Percentiles rank a stretch among this genome's conserved stretches.
Evolutionary conservation across 2,888 invertebrate species (phyloP).

Genomic region (Blastobasis lacticolella): DNA sequence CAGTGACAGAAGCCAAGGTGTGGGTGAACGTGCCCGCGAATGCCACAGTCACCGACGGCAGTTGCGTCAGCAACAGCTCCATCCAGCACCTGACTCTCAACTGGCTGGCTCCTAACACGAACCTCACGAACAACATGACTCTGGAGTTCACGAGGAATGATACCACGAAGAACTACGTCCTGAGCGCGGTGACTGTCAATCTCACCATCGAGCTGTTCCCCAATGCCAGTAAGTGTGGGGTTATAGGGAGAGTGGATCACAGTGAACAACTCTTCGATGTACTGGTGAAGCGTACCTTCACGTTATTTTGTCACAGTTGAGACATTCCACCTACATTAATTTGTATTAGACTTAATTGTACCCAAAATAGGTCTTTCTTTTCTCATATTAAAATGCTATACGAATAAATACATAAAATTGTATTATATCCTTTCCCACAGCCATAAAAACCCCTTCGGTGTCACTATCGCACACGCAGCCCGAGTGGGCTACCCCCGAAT

Average conservation of each 20-base stretch:
- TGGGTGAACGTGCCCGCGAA: conserved; percentile 46
- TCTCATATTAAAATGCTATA: too few relatives aligned
- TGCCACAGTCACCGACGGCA: conserved; percentile 35
- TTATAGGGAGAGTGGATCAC: not conserved
- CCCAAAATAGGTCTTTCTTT: too few relatives aligned
- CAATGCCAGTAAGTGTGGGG: conserved; percentile 41
- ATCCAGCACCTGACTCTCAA: conserved; percentile 37
- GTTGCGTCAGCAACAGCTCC: conserved; percentile 27
- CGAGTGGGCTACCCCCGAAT: conserved; percentile 75
- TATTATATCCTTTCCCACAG: conserved; percentile 15
- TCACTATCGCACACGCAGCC: conserved; percentile 47
- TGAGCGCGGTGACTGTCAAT: conserved; percentile 41
- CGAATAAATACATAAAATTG: too few relatives aligned
- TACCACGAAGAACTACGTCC: conserved; percentile 40
- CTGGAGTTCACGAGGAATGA: conserved; percentile 41
- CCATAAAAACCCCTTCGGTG: conserved; percentile 39
- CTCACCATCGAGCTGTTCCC: conserved; percentile 54
- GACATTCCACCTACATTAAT: too few relatives aligned
- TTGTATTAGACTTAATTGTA: too few relatives aligned
- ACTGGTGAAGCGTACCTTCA: too few relatives aligned
- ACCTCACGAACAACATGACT: conserved; percentile 33
- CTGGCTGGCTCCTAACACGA: conserved; percentile 28
- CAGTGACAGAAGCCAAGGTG: conserved; percentile 32
- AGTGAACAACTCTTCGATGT: too few relatives aligned
- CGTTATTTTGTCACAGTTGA: too few relatives aligned